Percentiles rank a stretch among this genome's conserved stretches.
phyloP scores from a whole-genome alignment of 2,888 invertebrate genomes.

The Pseudolycoriella hygida region DNA sequence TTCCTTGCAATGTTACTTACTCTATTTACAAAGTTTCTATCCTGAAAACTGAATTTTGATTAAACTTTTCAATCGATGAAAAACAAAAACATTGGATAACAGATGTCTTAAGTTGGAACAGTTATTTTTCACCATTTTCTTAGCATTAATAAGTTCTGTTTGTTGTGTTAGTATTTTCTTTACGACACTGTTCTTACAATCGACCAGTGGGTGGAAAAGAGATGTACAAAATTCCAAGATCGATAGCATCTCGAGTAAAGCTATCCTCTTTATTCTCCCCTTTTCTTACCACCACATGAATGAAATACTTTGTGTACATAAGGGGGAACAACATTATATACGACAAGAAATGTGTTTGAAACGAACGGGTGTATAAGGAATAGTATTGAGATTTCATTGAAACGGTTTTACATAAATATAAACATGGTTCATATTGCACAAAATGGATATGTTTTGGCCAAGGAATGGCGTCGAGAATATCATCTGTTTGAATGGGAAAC shows the following conservation, averaged over 20 bases:
- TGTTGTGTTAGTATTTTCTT: not conserved
- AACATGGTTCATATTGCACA: not conserved
- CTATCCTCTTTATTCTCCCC: not conserved
- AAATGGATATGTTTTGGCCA: not conserved
- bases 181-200: not conserved
- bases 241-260: no score
- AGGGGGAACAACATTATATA: no score
- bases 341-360: no score
- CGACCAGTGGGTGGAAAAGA: not conserved
- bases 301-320: no score
- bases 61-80: conserved; percentile 5
- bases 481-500: not conserved
- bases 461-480: not conserved
- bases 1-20: no score
- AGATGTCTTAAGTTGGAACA: conserved; percentile 1
- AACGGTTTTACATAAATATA: not conserved
- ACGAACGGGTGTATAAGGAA: no score
- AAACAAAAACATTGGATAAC: conserved; percentile 5
- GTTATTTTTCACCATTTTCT: conserved; percentile 6
- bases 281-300: no score
- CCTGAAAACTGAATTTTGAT: not conserved
- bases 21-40: no score
- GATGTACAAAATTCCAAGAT: not conserved
- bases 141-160: not conserved
- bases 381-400: no score